Conservation (phyloP, 2,888 invertebrate genomes). For the Apamea epomidion region DNA sequence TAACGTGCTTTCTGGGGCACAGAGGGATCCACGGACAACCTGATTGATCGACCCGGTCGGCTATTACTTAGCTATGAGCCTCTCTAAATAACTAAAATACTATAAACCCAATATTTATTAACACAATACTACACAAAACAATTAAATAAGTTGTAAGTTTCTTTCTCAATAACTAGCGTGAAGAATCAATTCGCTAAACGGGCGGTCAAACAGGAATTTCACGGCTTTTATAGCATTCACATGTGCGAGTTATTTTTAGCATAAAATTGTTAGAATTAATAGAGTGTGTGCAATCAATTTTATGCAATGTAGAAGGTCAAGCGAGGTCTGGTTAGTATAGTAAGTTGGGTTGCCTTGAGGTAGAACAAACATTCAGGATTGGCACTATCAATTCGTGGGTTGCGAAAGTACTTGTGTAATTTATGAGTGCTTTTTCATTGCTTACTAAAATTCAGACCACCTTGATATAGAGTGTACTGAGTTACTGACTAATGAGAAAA, state of each 20-base stretch:
- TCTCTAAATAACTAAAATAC: background rate
- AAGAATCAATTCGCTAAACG: conserved; percentile 36
- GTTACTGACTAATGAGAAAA: background rate
- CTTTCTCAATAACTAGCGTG: conserved; percentile 19
- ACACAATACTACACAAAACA: background rate
- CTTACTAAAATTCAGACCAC: conserved; percentile 15
- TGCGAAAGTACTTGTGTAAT: conserved; percentile 42
- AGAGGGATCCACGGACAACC: too few species aligned
- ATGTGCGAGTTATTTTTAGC: conserved; percentile 34
- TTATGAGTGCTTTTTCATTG: conserved; percentile 16
- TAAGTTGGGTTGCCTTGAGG: conserved; percentile 50
- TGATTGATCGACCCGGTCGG: background rate
- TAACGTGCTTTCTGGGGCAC: background rate
- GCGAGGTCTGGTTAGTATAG: conserved; percentile 21
- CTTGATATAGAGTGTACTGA: conserved; percentile 15
- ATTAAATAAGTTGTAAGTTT: background rate
- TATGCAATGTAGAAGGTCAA: conserved; percentile 56
- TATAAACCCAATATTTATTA: background rate
- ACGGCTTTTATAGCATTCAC: conserved; percentile 23
- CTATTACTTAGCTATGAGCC: background rate
- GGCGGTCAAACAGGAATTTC: conserved; percentile 4
- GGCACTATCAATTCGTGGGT: conserved; percentile 41
- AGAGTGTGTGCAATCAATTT: conserved; percentile 60
- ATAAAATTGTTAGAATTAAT: conserved; percentile 38
- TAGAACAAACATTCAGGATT: conserved; percentile 49